phyloP scores from a whole-genome alignment of 2,113 vertebrate species.

The Leptobrachium ailaonicum region DNA sequence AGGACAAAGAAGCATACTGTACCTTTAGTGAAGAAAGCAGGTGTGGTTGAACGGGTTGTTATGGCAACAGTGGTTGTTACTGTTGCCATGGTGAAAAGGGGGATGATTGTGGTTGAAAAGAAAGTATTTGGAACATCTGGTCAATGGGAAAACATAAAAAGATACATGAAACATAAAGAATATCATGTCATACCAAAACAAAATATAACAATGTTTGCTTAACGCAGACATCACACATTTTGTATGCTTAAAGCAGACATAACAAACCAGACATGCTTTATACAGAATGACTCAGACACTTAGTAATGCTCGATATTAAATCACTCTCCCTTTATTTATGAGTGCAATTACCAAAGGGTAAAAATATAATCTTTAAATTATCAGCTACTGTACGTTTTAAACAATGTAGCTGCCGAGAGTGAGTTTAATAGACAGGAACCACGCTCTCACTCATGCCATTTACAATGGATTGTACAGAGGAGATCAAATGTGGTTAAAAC shows the following conservation, averaged over 20 bases:
- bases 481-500: slow-evolving; percentile 67
- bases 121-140: slow-evolving; percentile 93
- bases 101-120: slow-evolving; percentile 92
- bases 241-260: slow-evolving; percentile 70
- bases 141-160: slow-evolving; percentile 85
- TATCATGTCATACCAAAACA: slow-evolving; percentile 81
- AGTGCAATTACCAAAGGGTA: slow-evolving; percentile 21
- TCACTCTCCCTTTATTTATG: slow-evolving; percentile 64
- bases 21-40: slow-evolving; percentile 86
- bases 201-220: slow-evolving; percentile 70
- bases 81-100: slow-evolving; percentile 89
- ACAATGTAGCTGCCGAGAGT: slow-evolving; percentile 59
- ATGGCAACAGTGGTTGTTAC: slow-evolving; percentile 87
- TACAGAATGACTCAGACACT: slow-evolving; percentile 59
- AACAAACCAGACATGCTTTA: slow-evolving; percentile 66
- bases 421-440: slow-evolving; percentile 76
- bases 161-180: slow-evolving; percentile 59
- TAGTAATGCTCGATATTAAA: slow-evolving; percentile 69
- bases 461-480: slow-evolving; percentile 62
- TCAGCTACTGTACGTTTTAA: not conserved
- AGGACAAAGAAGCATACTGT: slow-evolving; percentile 79
- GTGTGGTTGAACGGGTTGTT: slow-evolving; percentile 85
- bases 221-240: slow-evolving; percentile 61
- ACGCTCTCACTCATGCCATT: slow-evolving; percentile 62
- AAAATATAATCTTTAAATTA: slow-evolving; percentile 6